Percentiles rank a stretch among this genome's conserved stretches.
These are phyloP conservation scores for Caenorhabditis sp. DNA, from an alignment of 2,888 invertebrate genomes.

Conservation along the genomic window DNA sequence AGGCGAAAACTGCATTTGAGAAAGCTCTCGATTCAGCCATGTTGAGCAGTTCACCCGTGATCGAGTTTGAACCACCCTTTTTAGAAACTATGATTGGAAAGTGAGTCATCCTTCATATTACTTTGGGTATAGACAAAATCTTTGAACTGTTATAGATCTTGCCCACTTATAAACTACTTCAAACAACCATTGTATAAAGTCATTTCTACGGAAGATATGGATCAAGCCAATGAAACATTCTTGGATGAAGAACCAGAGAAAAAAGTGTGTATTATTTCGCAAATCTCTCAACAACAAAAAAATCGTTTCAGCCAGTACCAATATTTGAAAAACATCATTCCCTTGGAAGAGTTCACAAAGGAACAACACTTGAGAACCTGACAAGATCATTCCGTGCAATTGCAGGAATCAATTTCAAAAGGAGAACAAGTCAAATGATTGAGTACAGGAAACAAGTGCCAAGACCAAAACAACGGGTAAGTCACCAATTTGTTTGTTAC, in stretches of 20 bases:
- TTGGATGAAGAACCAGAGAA: slow-evolving; percentile 27
- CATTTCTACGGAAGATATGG: slow-evolving; percentile 38
- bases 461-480: slow-evolving; percentile 15
- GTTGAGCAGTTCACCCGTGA: slow-evolving; percentile 86
- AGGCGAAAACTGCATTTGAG: slow-evolving; percentile 50
- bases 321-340: slow-evolving; percentile 10
- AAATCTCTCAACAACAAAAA: background rate
- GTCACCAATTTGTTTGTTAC: too few relatives aligned
- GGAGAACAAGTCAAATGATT: slow-evolving; percentile 20
- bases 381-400: slow-evolving; percentile 22
- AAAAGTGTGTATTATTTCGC: background rate
- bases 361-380: slow-evolving; percentile 7
- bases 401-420: slow-evolving; percentile 29
- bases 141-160: slow-evolving; percentile 73
- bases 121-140: too few relatives aligned
- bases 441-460: slow-evolving; percentile 17
- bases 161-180: slow-evolving; percentile 73
- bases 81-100: slow-evolving; percentile 80
- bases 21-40: slow-evolving; percentile 50
- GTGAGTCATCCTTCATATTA: slow-evolving; percentile 73
- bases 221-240: slow-evolving; percentile 1
- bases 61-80: slow-evolving; percentile 85
- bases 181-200: slow-evolving; percentile 57
- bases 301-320: slow-evolving; percentile 2
- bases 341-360: slow-evolving; percentile 17